Evolutionary conservation across 2,888 invertebrate genomes (phyloP), one percentile per base, ranked within the genome.

Genomic region (Acanthoscelides obtectus): DNA sequence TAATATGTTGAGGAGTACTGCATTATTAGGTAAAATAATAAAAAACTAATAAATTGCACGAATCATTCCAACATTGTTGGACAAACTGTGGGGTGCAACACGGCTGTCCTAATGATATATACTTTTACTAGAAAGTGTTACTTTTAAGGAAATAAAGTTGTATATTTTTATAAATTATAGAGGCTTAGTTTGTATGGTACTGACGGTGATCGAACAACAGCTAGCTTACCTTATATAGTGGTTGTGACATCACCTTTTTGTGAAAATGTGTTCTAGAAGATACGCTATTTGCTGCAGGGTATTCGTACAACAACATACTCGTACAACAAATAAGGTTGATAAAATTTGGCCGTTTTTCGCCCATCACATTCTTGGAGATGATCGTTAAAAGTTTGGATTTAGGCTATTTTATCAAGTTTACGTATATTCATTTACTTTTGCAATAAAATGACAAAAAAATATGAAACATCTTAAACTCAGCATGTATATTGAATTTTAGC

Each of bases 1-100:
- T 45, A 45, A 25, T 12, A 12, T 45, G 45, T 45, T 12, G 17
- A 45, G 45, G 45, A 71, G 70, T 70, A 70, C 70, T 67, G 66
- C 69, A 68, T 70, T 70, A 70, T 72, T 70, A 72, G 70, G 22
- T 70, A 71, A 68, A 72, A 71, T 45, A 45, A 45, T 4, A 45
- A 45, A 45, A 45, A 12, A 72, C 71, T 68, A 72, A 72, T 73
- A 73, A 87, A 87, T 88, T 89, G 89, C 89, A 89, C 88, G 89
- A 88, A 89, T 89, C 89, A 89, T 89, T 89, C 89, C 89, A 86
- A 72, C 72, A 72, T 74, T 73, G 74, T 72, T 70, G 74, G 76
- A 74, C 75, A 76, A 70, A 70, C 75, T 76, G 79, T 79, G 81
- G 81, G 81, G 82, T 83, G 83, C 82, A 83, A 79, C 79, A 76